These are phyloP conservation scores for Zosterops borbonicus DNA, from an alignment of 2,113 vertebrate genomes.

Conservation along the genomic window DNA sequence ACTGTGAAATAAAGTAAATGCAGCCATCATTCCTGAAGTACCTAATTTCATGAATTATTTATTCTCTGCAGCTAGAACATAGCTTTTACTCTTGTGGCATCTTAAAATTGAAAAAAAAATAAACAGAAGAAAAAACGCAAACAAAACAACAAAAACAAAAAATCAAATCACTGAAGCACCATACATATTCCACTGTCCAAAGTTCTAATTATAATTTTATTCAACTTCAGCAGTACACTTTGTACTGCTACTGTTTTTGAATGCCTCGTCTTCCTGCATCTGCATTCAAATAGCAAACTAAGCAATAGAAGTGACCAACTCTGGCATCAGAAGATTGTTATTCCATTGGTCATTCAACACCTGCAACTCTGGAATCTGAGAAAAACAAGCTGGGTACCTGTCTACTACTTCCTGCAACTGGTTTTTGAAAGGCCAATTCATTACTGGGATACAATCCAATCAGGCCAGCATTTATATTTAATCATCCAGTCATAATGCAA, in stretches of 20 bases:
- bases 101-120: neutral
- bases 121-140: neutral
- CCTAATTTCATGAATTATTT: neutral
- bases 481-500: constrained; percentile 10
- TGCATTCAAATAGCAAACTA: neutral
- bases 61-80: neutral
- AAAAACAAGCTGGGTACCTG: neutral
- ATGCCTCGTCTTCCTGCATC: neutral
- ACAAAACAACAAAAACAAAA: neutral
- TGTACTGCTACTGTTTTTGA: neutral
- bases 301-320: neutral
- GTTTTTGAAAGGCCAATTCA: neutral
- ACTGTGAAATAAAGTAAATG: neutral
- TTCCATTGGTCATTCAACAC: neutral
- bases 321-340: neutral
- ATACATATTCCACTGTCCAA: neutral
- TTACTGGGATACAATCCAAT: constrained; percentile 15
- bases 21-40: neutral
- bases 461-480: constrained; percentile 36
- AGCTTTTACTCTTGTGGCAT: neutral
- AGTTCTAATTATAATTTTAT: neutral
- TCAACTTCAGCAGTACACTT: neutral
- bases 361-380: neutral
- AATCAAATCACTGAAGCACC: neutral
- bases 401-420: neutral